Evolutionary conservation across 2,888 invertebrate genomes (phyloP), one percentile per base, ranked within the genome.

Genomic region (Aplocera efformata): DNA sequence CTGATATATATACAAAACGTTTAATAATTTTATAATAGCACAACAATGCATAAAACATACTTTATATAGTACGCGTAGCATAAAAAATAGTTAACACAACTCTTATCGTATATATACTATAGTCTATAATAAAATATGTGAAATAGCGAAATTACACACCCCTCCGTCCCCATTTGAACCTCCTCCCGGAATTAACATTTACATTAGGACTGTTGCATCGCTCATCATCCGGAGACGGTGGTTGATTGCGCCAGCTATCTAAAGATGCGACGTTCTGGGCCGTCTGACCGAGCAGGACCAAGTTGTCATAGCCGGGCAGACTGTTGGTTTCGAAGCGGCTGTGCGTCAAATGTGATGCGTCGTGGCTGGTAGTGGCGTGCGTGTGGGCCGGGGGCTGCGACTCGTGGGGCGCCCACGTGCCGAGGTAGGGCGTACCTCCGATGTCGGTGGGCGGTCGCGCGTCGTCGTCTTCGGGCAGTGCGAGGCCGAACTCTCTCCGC

Each of bases 401-500:
- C 3, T 44, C 43, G 7, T 27, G 34, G 38, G 39, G 31, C 0
- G 44, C 11, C 34, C 39, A 35, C 1, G 44, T 28, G 22, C 35
- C 35, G 35, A 39, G 35, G 25, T 32, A 5, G 13, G 13, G 13
- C 13, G 13, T 17, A 17, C 13, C 35, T 8, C n/a, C n/a, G n/a
- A 24, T 13, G 3, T 32, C 31, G 5, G 25, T 6, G 72, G 91
- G 90, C 72, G 81, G 89, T 73, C 90, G 84, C 51, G 89, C 86
- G 63, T 92, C 91, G 55, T 92, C 92, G 67, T 93, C 93, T 43
- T 93, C 91, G 10, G 91, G 90, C 45, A 93, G 77, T 48, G 92
- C 91, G 37, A 94, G 88, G 21, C 95, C 95, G 79, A 96, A 95
- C 71, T 94, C 95, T 50, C 94, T 90, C 59, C 94, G 92, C 52